phyloP scores from a whole-genome alignment of 2,797 vertebrate genomes.

The Lacerta agilis region DNA sequence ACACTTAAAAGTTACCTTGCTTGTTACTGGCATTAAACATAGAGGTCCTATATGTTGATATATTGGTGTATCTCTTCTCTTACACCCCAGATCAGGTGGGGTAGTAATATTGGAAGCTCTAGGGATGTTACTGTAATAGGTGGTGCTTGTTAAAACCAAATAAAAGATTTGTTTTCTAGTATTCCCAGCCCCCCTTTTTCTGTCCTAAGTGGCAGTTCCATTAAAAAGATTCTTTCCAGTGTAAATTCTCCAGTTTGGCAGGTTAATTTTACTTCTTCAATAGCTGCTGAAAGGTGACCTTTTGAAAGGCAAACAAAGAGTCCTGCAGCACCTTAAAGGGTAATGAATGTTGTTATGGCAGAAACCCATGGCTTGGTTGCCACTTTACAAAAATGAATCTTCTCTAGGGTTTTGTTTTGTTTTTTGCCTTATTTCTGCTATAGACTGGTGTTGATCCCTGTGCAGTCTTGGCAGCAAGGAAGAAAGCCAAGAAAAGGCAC shows the following conservation, averaged over 20 bases:
- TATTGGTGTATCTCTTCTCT: neutral
- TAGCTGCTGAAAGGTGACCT: neutral
- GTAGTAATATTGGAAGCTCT: too few relatives aligned
- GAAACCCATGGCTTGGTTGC: neutral
- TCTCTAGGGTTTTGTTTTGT: slow-evolving; percentile 4
- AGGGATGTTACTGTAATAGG: slow-evolving; percentile 45
- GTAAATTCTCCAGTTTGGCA: neutral
- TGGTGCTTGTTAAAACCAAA: slow-evolving; percentile 24
- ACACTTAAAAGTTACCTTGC: neutral
- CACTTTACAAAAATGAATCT: slow-evolving; percentile 3
- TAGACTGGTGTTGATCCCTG: slow-evolving; percentile 90
- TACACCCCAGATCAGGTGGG: neutral
- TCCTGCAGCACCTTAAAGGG: neutral
- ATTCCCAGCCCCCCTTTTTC: neutral
- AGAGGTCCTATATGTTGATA: accelerated
- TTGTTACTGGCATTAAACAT: neutral
- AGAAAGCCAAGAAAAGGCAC: slow-evolving; percentile 78
- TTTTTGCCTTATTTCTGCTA: slow-evolving; percentile 22
- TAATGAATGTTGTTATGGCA: neutral
- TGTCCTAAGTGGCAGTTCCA: slow-evolving; percentile 45
- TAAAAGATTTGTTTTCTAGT: neutral
- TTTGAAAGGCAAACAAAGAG: neutral
- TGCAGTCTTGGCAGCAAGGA: slow-evolving; percentile 78
- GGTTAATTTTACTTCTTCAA: neutral
- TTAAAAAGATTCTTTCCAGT: neutral